phyloP scores from a whole-genome alignment of 2,888 invertebrate species.

The Macaria notata region DNA sequence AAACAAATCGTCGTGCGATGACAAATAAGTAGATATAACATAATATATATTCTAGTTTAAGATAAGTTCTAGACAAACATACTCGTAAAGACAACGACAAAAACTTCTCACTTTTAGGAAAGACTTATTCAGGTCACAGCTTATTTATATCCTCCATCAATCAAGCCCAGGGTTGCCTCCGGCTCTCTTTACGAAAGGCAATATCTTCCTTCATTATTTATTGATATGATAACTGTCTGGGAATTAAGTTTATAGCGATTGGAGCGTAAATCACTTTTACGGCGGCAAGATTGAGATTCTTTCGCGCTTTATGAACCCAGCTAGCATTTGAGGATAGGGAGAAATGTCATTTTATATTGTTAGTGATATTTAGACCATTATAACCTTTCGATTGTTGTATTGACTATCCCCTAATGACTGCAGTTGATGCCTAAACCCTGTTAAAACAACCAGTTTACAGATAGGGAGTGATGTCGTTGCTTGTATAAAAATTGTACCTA shows the following conservation, averaged over 20 bases:
- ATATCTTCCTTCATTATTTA: slow-evolving; percentile 27
- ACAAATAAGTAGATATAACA: too few relatives aligned
- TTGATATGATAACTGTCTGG: slow-evolving; percentile 13
- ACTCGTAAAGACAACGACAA: slow-evolving; percentile 3
- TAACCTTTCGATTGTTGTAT: too few relatives aligned
- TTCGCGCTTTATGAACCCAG: too few relatives aligned
- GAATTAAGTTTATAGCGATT: slow-evolving; percentile 14
- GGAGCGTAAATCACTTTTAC: slow-evolving; percentile 11
- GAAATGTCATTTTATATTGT: slow-evolving; percentile 7
- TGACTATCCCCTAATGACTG: too few relatives aligned
- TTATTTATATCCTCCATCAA: slow-evolving; percentile 36
- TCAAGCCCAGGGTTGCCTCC: slow-evolving; percentile 29
- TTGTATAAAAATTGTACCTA: too few relatives aligned
- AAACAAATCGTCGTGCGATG: too few relatives aligned
- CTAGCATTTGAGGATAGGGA: neutral
- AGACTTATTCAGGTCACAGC: slow-evolving; percentile 26
- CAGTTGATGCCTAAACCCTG: too few relatives aligned
- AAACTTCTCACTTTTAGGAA: slow-evolving; percentile 8
- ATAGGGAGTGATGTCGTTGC: too few relatives aligned
- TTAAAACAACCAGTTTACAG: too few relatives aligned
- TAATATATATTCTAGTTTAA: too few relatives aligned
- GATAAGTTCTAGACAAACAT: too few relatives aligned
- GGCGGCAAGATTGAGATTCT: too few relatives aligned
- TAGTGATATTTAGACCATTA: slow-evolving; percentile 1
- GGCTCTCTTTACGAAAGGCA: slow-evolving; percentile 18